phyloP scores from a whole-genome alignment of 1,140 invertebrate species.

The Eulimnadia texana region DNA sequence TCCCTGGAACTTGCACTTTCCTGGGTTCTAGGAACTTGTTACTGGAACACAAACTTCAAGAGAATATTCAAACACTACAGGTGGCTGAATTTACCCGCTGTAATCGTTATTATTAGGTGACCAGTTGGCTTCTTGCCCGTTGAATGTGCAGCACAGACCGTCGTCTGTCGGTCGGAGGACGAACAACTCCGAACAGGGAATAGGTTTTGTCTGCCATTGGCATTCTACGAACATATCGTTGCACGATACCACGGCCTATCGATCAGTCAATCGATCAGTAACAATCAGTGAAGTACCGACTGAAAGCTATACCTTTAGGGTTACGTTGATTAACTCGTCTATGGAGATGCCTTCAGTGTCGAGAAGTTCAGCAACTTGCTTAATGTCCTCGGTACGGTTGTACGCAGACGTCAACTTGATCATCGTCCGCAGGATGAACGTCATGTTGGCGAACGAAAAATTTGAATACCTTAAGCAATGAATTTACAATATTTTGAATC shows the following conservation, averaged over 20 bases:
- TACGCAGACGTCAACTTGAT: not conserved
- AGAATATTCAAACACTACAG: not conserved
- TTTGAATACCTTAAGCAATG: no score
- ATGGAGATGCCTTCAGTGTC: not conserved
- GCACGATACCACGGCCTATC: not conserved
- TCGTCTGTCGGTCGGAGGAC: constrained; percentile 9
- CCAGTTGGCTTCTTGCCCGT: constrained; percentile 3
- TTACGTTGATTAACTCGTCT: not conserved
- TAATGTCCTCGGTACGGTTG: not conserved
- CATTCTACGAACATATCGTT: constrained; percentile 4
- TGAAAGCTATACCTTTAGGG: not conserved
- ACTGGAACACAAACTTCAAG: no score
- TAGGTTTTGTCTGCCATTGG: not conserved
- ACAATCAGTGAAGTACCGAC: no score
- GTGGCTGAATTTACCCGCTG: not conserved
- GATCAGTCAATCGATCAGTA: no score
- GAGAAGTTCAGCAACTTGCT: not conserved
- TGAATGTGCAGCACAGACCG: constrained; percentile 17
- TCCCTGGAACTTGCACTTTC: constrained; percentile 2
- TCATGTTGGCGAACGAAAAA: not conserved
- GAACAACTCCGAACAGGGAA: not conserved
- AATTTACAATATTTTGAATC: no score
- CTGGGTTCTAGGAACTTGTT: not conserved
- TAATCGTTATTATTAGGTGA: not conserved
- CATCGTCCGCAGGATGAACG: not conserved